Base-by-base conservation (phyloP, 2,888 invertebrate genomes). In the Sinhomidia bicolor region DNA sequence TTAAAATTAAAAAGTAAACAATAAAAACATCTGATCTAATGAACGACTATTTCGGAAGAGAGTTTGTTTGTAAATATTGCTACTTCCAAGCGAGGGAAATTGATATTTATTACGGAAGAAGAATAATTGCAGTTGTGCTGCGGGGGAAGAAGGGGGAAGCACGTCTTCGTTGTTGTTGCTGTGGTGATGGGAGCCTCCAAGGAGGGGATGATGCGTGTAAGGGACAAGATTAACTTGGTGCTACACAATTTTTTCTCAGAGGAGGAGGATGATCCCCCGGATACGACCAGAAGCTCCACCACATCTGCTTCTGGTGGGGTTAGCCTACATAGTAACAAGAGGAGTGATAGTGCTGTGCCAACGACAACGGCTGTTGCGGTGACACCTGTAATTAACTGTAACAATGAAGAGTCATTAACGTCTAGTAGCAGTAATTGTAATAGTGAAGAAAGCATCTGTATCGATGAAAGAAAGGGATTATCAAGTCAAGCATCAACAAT, bases 171-270 rank as follows among this genome's bases (percentile, higher is more conserved):
- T 7, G 54, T 5, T 4, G 14, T 14, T 17, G 4, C 5, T 4
- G 14, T 3, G 54, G n/a, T 3, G 54, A 86, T 86, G 86, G 86
- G 86, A 26, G 80, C 86, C 32, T 86, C 86, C 2, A 51, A 29
- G 36, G 86, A 86, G 57, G 86, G 86, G 47, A 68, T 10, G 71
- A 80, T 71, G 79, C 44, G 80, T 57, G 71, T 86, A 5, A 20
- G 86, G 17, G 86, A 86, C 0, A 68, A 32, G 17, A 71, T 86
- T 10, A 68, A 71, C 29, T 54, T 57, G 86, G 86, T 71, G 80
- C 80, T 86, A 26, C 20, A n/a, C 14, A 12, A 44, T 10, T 41
- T 44, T 23, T 23, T 44, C 14, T 44, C 23, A 10, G 65, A 65
- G 32, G 83, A 71, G 14, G 76, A 62, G 4, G 44, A 54, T 44